Evolutionary conservation across 92 coral and sea anemone species (phyloP), one percentile per base, ranked within the genome.

Genomic region (Palythoa grandis): DNA sequence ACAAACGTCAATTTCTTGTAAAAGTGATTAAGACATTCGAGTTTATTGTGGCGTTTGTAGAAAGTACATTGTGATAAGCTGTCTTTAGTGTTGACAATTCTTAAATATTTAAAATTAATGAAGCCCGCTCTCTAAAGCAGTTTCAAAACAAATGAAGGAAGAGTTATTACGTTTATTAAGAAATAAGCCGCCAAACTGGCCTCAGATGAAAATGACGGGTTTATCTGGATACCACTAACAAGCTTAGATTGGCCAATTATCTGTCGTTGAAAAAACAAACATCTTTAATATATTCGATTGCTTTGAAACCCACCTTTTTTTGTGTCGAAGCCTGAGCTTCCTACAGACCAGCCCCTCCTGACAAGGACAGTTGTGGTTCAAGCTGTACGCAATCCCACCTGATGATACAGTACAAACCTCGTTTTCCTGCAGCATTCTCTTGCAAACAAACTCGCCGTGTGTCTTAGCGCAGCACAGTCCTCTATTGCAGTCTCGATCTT

Each of bases 371-470:
- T 87, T 90, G 85, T 95, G 98, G 88, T 96, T 95, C 10, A 96
- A 69, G 14, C 94, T 86, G 83, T 95, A 96, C 2, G 92, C 99
- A 15, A 96, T 83, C 11, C 99, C 99, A 22, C 99, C 99, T 68
- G 93, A 95, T 57, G 93, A 87, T 35, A 95, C 99, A 48, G 89
- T 82, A 65, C 99, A 96, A 72, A 91, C 83, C 20, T 93, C 96
- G 73, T 93, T 86, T 76, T 94, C 94, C 76, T 84, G 87, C 70
- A 96, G 86, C 94, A 91, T 88, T 74, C 84, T 76, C 87, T 92
- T 96, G 86, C 99, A 96, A 24, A 96, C 87, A 79, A 92, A 91
- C 65, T 96, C 98, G 12, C 99, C 99, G 76, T 96, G 99, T 67
- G 92, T 92, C 77, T 91, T 94, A 29, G 93, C 99, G 56, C 99